Evolutionary conservation across 92 coral and sea anemone species (phyloP).

Genomic region (Actinernus sp.): DNA sequence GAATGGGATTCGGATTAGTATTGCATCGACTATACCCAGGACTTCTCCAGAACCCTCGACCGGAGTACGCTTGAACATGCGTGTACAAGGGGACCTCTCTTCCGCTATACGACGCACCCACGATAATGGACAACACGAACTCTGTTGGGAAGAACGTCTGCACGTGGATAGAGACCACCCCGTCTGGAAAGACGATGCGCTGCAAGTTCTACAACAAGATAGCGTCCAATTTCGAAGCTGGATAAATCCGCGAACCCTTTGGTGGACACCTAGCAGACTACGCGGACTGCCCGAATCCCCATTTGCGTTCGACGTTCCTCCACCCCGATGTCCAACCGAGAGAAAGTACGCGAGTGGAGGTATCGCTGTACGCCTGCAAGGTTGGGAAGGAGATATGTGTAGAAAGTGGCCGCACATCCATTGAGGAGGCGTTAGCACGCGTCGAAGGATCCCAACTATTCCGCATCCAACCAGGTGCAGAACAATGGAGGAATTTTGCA

Average conservation of each 20-base stretch:
- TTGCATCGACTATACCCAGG: slow-evolving; percentile 27
- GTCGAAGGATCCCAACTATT: slow-evolving; percentile 4
- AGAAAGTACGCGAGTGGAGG: slow-evolving; percentile 16
- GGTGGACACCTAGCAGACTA: slow-evolving; percentile 26
- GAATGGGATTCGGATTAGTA: not conserved
- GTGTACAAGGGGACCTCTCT: slow-evolving; percentile 1
- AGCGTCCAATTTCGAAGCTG: slow-evolving; percentile 32
- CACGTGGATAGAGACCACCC: slow-evolving; percentile 17
- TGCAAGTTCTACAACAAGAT: slow-evolving; percentile 27
- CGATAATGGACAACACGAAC: slow-evolving; percentile 10
- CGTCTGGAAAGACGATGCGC: not conserved
- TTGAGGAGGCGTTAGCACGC: too few relatives aligned
- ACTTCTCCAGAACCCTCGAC: slow-evolving; percentile 45
- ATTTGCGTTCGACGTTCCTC: slow-evolving; percentile 7
- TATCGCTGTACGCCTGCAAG: slow-evolving; percentile 18
- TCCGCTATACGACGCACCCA: too few relatives aligned
- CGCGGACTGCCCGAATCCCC: slow-evolving; percentile 14
- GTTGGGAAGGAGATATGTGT: too few relatives aligned
- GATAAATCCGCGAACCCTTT: slow-evolving; percentile 9
- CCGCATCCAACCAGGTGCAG: not conserved
- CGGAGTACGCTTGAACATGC: slow-evolving; percentile 14
- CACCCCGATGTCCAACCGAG: too few relatives aligned
- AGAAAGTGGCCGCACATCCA: too few relatives aligned
- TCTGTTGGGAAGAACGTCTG: slow-evolving; percentile 26
- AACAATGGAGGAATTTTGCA: slow-evolving; percentile 22